These are phyloP conservation scores for Microplitis mediator DNA, from an alignment of 1,140 invertebrate species.

Conservation along the genomic window DNA sequence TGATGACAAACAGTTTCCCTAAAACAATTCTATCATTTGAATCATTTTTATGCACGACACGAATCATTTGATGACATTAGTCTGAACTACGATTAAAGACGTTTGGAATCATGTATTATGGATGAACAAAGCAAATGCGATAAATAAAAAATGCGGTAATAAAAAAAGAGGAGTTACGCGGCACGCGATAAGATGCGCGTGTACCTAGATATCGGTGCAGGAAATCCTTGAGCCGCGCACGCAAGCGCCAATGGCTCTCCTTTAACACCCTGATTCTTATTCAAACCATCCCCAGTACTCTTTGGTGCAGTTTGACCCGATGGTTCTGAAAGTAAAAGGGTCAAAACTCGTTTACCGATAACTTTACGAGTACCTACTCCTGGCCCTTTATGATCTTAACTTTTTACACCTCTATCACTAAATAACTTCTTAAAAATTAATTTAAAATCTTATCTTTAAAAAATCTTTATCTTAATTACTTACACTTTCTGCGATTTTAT, in stretches of 20 bases:
- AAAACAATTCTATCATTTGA: background rate
- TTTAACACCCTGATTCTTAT: constrained; percentile 50
- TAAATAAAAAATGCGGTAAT: background rate
- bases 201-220: constrained; percentile 61
- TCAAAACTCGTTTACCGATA: background rate
- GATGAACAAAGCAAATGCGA: constrained; percentile 6
- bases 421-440: background rate
- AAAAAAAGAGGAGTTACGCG: background rate
- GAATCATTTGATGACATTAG: background rate
- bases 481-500: too few species aligned
- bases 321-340: constrained; percentile 64
- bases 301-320: constrained; percentile 69
- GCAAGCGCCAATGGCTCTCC: constrained; percentile 62
- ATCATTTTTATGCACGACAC: too few species aligned
- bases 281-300: constrained; percentile 57
- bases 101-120: background rate
- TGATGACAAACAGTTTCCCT: background rate
- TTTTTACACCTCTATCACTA: background rate
- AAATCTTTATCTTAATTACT: too few species aligned
- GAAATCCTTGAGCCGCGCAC: constrained; percentile 72
- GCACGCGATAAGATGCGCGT: constrained; percentile 30
- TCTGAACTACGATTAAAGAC: background rate
- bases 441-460: background rate
- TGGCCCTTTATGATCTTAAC: background rate
- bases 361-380: background rate